These are phyloP conservation scores for Ibycter americanus DNA, from an alignment of 2,797 vertebrate genomes.

Conservation along the genomic window DNA sequence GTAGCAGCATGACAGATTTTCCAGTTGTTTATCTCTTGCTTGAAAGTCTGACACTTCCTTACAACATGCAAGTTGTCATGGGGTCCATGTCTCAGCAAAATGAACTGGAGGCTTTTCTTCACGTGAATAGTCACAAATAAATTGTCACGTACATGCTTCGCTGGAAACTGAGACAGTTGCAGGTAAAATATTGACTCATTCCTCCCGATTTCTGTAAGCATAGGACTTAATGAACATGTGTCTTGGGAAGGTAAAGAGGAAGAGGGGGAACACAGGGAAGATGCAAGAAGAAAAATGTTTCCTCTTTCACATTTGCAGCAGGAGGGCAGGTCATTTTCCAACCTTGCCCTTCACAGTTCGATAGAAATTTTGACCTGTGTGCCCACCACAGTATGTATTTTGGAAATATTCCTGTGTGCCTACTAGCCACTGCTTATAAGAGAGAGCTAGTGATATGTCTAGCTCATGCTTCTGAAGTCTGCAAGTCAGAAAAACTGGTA, in stretches of 20 bases:
- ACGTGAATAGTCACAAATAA: not conserved
- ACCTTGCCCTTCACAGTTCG: not conserved
- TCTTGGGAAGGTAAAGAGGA: not conserved
- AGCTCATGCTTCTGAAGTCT: not conserved
- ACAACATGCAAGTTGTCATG: not conserved
- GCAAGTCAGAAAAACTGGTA: not conserved
- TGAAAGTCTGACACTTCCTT: not conserved
- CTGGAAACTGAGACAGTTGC: not conserved
- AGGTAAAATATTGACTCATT: not conserved
- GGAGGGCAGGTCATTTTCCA: not conserved
- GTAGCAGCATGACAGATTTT: not conserved
- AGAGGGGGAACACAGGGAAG: not conserved
- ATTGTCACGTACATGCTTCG: not conserved
- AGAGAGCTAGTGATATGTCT: rapidly evolving
- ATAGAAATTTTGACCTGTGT: not conserved
- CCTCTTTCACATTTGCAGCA: not conserved
- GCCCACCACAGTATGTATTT: not conserved
- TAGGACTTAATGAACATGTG: rapidly evolving
- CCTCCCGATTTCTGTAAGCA: not conserved
- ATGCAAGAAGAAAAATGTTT: not conserved
- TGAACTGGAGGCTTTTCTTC: not conserved
- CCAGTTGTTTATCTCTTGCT: not conserved
- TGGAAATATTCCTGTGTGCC: not conserved
- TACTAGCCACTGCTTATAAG: not conserved
- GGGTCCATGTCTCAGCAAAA: not conserved